A percentile compares a stretch with the other conserved stretches of the same genome.
These are phyloP conservation scores for Thaleichthys pacificus DNA, from an alignment of 2,797 vertebrate species.

Conservation along the genomic window DNA sequence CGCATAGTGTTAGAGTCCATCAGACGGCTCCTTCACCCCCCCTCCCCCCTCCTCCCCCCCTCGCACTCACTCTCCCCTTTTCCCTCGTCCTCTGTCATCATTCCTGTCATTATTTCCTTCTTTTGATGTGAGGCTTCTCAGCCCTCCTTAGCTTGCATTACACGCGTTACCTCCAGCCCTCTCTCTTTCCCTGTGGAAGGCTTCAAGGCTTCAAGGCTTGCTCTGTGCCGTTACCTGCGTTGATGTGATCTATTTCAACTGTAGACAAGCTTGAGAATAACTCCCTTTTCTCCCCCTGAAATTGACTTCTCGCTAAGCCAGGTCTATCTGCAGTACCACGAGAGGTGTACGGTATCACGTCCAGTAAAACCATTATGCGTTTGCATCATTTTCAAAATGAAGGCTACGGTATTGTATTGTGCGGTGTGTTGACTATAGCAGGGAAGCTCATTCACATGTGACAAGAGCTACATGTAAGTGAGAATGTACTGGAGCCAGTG, in stretches of 20 bases:
- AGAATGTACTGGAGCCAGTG: slow-evolving; percentile 33
- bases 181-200: slow-evolving; percentile 65
- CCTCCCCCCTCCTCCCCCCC: slow-evolving; percentile 41
- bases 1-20: slow-evolving; percentile 69
- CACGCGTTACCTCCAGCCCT: slow-evolving; percentile 64
- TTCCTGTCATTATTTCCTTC: slow-evolving; percentile 79
- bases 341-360: slow-evolving; percentile 7
- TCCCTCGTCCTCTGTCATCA: slow-evolving; percentile 72
- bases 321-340: slow-evolving; percentile 6
- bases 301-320: slow-evolving; percentile 33
- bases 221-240: slow-evolving; percentile 56
- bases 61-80: slow-evolving; percentile 52
- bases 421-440: not conserved
- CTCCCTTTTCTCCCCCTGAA: slow-evolving; percentile 19
- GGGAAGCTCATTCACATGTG: slow-evolving; percentile 41
- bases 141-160: slow-evolving; percentile 72
- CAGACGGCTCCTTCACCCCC: slow-evolving; percentile 52
- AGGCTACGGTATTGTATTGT: slow-evolving; percentile 32
- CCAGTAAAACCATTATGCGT: slow-evolving; percentile 27
- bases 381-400: slow-evolving; percentile 31
- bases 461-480: slow-evolving; percentile 32
- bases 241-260: slow-evolving; percentile 70
- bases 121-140: slow-evolving; percentile 78
- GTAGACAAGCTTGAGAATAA: slow-evolving; percentile 51
- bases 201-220: slow-evolving; percentile 47